phyloP scores from a whole-genome alignment of 2,888 invertebrate species.

The Thera obeliscata region DNA sequence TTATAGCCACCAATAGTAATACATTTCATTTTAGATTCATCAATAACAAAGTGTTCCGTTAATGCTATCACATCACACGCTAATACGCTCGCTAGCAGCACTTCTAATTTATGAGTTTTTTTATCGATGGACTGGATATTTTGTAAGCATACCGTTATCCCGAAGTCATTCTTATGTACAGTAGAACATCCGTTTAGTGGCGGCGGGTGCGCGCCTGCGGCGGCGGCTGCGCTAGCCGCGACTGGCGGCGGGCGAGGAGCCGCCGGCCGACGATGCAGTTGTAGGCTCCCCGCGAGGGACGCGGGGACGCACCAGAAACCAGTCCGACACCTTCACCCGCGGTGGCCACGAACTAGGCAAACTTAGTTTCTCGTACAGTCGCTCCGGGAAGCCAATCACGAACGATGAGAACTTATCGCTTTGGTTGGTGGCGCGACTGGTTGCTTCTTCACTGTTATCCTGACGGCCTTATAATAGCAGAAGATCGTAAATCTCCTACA shows the following conservation, averaged over 20 bases:
- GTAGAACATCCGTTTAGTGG: background rate
- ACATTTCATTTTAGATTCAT: constrained; percentile 8
- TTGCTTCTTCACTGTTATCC: no score
- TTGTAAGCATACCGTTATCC: constrained; percentile 6
- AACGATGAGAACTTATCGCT: constrained; percentile 7
- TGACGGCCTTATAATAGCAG: no score
- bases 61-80: constrained; percentile 9
- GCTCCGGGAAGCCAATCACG: constrained; percentile 15
- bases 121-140: constrained; percentile 11
- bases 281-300: background rate
- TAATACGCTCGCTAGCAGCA: constrained; percentile 2
- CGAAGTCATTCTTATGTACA: no score
- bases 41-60: constrained; percentile 9
- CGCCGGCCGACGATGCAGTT: background rate
- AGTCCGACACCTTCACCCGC: constrained; percentile 15
- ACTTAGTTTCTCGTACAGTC: constrained; percentile 1
- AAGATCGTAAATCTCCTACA: no score
- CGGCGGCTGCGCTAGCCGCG: background rate
- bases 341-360: constrained; percentile 18
- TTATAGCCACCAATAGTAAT: constrained; percentile 13
- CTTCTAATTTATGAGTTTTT: constrained; percentile 8
- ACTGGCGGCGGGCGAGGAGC: background rate
- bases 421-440: no score
- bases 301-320: constrained; percentile 25
- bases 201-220: background rate